Evolutionary conservation across 2,888 invertebrate species (phyloP).

Genomic region (Nineta flava): DNA sequence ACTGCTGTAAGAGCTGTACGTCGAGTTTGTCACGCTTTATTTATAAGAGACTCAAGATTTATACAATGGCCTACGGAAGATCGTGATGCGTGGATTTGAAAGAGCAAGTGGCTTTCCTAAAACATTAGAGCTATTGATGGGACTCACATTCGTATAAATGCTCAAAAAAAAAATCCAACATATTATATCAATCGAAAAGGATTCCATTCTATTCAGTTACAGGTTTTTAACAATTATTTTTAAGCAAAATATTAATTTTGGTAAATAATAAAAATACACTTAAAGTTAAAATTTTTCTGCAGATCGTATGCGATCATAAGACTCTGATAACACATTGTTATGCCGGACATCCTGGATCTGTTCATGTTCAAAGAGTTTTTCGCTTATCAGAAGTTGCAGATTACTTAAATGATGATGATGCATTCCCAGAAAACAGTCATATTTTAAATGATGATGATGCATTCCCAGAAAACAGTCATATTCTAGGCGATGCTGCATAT

Average conservation of each 20-base stretch:
- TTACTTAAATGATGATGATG: slow-evolving; percentile 10
- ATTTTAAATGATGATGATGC: slow-evolving; percentile 10
- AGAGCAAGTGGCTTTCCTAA: too few species aligned
- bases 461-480: slow-evolving; percentile 11
- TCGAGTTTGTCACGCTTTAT: slow-evolving; percentile 11
- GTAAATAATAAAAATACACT: too few species aligned
- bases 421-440: slow-evolving; percentile 12
- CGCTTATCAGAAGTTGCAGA: slow-evolving; percentile 12
- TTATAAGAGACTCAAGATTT: slow-evolving; percentile 9
- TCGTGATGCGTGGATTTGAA: too few species aligned
- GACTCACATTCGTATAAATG: too few species aligned
- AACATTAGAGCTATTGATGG: too few species aligned
- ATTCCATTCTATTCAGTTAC: slow-evolving; percentile 12
- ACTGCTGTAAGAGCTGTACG: slow-evolving; percentile 13
- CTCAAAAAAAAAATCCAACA: too few species aligned
- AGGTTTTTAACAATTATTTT: slow-evolving; percentile 8
- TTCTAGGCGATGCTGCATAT: slow-evolving; percentile 13
- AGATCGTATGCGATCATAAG: slow-evolving; percentile 14
- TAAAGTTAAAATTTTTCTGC: slow-evolving; percentile 9
- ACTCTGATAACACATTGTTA: slow-evolving; percentile 13
- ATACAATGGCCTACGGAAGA: slow-evolving; percentile 15
- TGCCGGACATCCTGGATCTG: slow-evolving; percentile 13
- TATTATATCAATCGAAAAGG: slow-evolving; percentile 13
- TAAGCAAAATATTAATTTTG: not conserved
- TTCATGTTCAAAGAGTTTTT: slow-evolving; percentile 14